A percentile compares a stretch with the other conserved stretches of the same genome.
phyloP scores from a whole-genome alignment of 1,140 invertebrate species.

The Drosophila jambulina region DNA sequence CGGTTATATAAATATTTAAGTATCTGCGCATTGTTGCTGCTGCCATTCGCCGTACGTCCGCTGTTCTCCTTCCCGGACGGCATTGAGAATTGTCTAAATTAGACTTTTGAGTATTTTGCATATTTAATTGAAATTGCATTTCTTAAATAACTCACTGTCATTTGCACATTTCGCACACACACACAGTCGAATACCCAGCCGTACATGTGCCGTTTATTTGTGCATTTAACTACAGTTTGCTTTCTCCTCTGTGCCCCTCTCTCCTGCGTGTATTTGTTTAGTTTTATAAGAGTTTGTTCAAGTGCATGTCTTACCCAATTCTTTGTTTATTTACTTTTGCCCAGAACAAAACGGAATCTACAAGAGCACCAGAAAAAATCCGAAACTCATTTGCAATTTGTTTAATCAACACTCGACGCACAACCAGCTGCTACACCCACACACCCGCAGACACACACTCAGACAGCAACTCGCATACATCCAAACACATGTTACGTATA shows the following conservation, averaged over 20 bases:
- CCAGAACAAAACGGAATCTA: conserved; percentile 42
- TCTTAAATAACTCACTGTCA: conserved; percentile 82
- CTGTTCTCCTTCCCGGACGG: conserved; percentile 14
- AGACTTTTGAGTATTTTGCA: conserved; percentile 84
- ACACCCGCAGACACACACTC: conserved; percentile 3
- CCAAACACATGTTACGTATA: conserved; percentile 63
- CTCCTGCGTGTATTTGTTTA: conserved; percentile 63
- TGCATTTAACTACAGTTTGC: conserved; percentile 66
- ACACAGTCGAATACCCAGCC: background rate
- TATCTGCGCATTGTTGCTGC: conserved; percentile 73
- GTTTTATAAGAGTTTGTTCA: conserved; percentile 82
- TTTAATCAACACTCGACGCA: conserved; percentile 79
- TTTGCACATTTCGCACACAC: conserved; percentile 52
- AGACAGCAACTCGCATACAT: background rate
- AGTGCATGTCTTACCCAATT: conserved; percentile 78
- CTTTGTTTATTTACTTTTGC: conserved; percentile 72
- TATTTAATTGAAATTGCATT: conserved; percentile 84
- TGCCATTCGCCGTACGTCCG: conserved; percentile 42
- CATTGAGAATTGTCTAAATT: conserved; percentile 75
- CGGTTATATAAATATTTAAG: conserved; percentile 81
- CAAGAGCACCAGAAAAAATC: conserved; percentile 51
- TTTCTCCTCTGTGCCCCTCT: conserved; percentile 5
- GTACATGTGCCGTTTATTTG: conserved; percentile 63
- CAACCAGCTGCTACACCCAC: conserved; percentile 46
- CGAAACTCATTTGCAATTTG: conserved; percentile 82